Conservation (phyloP, 2,888 invertebrate species). For the Cheilosia vernalis region DNA sequence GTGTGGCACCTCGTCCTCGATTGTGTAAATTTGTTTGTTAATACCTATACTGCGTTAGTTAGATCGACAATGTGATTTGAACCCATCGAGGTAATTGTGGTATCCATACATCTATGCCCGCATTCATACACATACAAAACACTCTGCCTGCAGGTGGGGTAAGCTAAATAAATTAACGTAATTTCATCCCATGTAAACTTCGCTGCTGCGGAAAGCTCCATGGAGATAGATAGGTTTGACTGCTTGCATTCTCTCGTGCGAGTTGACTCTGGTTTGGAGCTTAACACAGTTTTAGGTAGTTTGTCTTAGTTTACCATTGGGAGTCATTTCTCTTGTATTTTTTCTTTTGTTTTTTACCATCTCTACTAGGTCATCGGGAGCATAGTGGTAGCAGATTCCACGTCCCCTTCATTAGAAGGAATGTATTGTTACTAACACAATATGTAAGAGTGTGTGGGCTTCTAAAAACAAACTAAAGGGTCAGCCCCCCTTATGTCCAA, state of each 20-base stretch:
- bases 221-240: constrained; percentile 15
- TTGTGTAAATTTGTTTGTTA: constrained; percentile 10
- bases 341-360: constrained; percentile 16
- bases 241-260: neutral
- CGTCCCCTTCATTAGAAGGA: neutral
- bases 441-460: neutral
- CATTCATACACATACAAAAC: neutral
- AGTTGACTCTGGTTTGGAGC: constrained; percentile 36
- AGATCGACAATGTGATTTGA: constrained; percentile 44
- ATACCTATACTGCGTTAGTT: constrained; percentile 14
- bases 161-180: constrained; percentile 64
- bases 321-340: constrained; percentile 39
- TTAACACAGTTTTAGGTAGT: constrained; percentile 52
- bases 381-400: neutral
- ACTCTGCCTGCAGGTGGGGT: constrained; percentile 6
- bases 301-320: constrained; percentile 40
- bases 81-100: constrained; percentile 38
- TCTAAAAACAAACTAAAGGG: constrained; percentile 56
- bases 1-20: neutral
- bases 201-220: constrained; percentile 37
- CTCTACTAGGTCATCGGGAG: constrained; percentile 21
- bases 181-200: constrained; percentile 48
- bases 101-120: constrained; percentile 11
- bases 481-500: constrained; percentile 28
- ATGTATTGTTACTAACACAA: neutral